Evolutionary conservation across 1,140 invertebrate species (phyloP), one percentile per base, ranked within the genome.

Genomic region (Solen grandis): DNA sequence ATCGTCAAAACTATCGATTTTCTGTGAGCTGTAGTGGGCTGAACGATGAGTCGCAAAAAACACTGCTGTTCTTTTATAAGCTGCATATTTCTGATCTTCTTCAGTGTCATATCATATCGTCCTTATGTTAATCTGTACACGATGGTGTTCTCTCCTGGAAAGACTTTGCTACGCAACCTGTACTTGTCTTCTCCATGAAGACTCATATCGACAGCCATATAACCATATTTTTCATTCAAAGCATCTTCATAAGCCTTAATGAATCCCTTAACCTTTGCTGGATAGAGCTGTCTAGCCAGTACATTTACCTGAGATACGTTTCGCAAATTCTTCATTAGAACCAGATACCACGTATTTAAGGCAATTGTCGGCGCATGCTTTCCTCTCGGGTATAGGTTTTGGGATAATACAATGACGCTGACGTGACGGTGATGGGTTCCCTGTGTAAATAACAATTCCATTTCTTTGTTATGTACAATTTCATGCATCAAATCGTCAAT

Each of bases 371-470:
- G 27, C n/a, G 57, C 72, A 16, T 19, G 19, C 19, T 75, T 62
- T 22, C 55, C 72, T 29, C 35, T n/a, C 0, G 16, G 25, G 22
- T 62, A 75, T 19, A 75, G 16, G 36, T 75, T 60, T n/a, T 75
- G 72, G 3, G 57, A 50, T 13, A 75, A 50, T 16, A 75, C 22
- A 60, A 75, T 75, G 3, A 75, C 72, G 22, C 31, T 38, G 0
- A 75, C 19, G 1, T 31, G 31, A 8, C 25, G 38, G 29, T 75
- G 72, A 27, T 75, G 72, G 52, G 36, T 50, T 0, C 72, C 72
- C 52, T 75, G 72, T 16, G 72, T 75, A 25, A 75, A 75, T 25
- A 75, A 19, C 35, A 75, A 27, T 29, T 75, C 57, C 72, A 75
- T 75, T 0, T 75, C 72, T 50, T 60, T 60, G 13, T 33, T 31